Percentiles rank a stretch among this genome's conserved stretches.
These are phyloP conservation scores for Sialia sialis DNA, from an alignment of 2,113 vertebrate species.

Conservation along the genomic window DNA sequence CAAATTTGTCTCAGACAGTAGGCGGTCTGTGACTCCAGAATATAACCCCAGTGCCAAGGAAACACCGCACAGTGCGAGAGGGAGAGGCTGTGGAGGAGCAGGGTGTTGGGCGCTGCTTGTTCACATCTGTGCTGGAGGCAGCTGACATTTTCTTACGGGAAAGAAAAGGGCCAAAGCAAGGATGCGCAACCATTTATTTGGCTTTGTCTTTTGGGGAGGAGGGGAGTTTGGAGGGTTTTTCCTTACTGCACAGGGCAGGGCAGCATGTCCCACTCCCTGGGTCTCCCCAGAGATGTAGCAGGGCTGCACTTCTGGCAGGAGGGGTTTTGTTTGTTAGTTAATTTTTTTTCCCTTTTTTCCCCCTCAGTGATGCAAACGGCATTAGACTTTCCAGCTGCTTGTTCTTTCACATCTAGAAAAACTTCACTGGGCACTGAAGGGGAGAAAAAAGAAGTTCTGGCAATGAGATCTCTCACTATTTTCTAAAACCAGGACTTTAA, in stretches of 20 bases:
- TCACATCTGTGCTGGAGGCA: neutral
- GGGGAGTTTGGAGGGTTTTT: no score
- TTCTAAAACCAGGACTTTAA: neutral
- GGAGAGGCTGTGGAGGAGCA: neutral
- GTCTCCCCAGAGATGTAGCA: no score
- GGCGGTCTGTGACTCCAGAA: neutral
- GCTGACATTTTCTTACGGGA: neutral
- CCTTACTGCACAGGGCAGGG: rapidly evolving
- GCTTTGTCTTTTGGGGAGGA: neutral
- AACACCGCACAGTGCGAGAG: neutral
- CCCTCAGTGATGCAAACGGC: neutral
- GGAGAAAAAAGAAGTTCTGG: neutral
- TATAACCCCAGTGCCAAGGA: neutral
- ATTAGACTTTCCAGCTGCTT: neutral
- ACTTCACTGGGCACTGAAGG: neutral
- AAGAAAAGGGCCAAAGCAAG: neutral
- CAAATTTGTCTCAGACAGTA: neutral
- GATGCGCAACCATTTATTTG: rapidly evolving
- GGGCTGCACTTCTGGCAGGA: neutral
- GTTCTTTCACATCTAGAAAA: neutral
- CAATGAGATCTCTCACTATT: neutral
- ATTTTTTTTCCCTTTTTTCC: rapidly evolving
- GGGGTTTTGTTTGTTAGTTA: rapidly evolving
- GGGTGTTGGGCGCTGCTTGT: rapidly evolving
- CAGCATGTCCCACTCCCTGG: neutral